Percentiles rank a stretch among this genome's conserved stretches.
Conservation (phyloP, 2,113 vertebrate species). For the Australoheros scitulus region DNA sequence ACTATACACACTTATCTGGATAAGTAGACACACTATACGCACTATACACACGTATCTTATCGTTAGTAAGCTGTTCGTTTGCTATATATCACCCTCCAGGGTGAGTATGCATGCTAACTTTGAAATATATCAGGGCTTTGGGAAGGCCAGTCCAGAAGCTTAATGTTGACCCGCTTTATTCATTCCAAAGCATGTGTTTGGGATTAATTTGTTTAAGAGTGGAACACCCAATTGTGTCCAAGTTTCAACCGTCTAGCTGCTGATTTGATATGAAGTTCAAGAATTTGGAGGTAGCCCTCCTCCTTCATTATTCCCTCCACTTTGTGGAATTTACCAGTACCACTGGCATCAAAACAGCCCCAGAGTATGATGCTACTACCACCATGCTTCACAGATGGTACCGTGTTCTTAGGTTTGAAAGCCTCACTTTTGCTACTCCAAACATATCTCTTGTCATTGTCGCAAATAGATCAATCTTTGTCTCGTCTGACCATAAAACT, state of each 20-base stretch:
- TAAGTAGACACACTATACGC: too few species aligned
- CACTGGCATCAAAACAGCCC: not conserved
- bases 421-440: not conserved
- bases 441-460: not conserved
- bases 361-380: not conserved
- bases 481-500: not conserved
- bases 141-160: not conserved
- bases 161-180: not conserved
- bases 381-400: not conserved
- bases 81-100: not conserved
- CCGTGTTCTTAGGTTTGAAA: not conserved
- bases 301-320: too few species aligned
- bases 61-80: conserved; percentile 5
- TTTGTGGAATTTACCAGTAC: not conserved
- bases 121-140: not conserved
- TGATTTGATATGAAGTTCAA: not conserved
- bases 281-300: not conserved
- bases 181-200: not conserved
- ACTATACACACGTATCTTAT: too few species aligned
- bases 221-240: not conserved
- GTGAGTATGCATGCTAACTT: conserved; percentile 27
- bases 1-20: too few species aligned
- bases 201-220: too few species aligned
- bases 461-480: not conserved
- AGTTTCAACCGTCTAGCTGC: not conserved